Conservation (phyloP, 2,113 vertebrate species). For the Progne subis region DNA sequence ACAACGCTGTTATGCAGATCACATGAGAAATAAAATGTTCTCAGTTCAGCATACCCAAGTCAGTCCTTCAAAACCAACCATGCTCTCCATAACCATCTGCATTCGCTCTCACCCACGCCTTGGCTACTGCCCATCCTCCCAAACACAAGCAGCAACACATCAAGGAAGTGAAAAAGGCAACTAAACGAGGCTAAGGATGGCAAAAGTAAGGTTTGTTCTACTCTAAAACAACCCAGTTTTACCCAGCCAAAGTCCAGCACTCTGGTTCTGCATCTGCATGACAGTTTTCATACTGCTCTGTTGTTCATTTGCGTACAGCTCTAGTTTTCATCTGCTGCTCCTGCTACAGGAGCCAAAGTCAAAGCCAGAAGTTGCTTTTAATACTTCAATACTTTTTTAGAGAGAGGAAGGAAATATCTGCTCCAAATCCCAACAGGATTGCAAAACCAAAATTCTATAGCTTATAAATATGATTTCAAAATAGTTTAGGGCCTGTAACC, state of each 20-base stretch:
- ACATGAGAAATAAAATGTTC: not conserved
- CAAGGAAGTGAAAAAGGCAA: not conserved
- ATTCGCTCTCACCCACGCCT: not conserved
- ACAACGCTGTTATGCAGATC: not conserved
- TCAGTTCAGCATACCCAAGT: rapidly evolving
- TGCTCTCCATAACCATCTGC: not conserved
- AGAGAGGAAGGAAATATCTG: not conserved
- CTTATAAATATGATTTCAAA: not conserved
- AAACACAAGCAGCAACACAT: not conserved
- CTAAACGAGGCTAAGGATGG: not conserved
- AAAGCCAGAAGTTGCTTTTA: not conserved
- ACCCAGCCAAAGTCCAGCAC: not conserved
- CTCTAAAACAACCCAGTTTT: not conserved
- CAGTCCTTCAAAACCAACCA: not conserved
- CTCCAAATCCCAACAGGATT: not conserved
- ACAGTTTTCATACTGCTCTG: not conserved
- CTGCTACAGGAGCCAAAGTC: not conserved
- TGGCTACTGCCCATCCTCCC: not conserved
- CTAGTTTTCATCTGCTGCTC: not conserved
- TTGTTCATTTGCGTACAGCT: not conserved
- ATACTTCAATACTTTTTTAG: not conserved
- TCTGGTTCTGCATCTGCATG: not conserved
- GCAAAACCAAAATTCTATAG: not conserved
- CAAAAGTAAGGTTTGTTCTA: not conserved
- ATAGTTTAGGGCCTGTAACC: not conserved